phyloP scores from a whole-genome alignment of 2,797 vertebrate species.

The Sebastes variabilis region DNA sequence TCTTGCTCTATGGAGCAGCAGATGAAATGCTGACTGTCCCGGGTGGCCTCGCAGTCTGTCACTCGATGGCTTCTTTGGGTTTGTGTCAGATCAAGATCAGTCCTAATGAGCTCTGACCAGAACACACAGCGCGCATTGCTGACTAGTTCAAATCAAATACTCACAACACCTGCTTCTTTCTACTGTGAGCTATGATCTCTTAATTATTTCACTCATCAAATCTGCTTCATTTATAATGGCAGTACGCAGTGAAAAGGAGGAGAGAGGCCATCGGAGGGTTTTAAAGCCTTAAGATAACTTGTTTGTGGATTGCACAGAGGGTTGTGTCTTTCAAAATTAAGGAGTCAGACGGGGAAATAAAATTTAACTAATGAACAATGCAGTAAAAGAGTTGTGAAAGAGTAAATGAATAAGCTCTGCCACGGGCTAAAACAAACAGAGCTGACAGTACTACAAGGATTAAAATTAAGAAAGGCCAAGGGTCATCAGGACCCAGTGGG shows the following conservation, averaged over 20 bases:
- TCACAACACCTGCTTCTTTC: neutral
- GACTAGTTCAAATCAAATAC: slow-evolving; percentile 20
- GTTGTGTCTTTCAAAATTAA: slow-evolving; percentile 20
- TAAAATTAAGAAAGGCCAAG: neutral
- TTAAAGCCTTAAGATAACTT: slow-evolving; percentile 23
- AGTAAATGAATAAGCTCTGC: slow-evolving; percentile 22
- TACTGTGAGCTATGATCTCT: slow-evolving; percentile 29
- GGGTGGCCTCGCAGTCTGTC: neutral
- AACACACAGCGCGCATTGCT: neutral
- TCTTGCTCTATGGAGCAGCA: neutral
- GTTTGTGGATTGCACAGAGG: neutral
- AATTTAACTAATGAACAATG: slow-evolving; percentile 27
- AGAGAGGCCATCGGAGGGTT: slow-evolving; percentile 1
- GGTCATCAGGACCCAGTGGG: slow-evolving; percentile 4
- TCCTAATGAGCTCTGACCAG: slow-evolving; percentile 55
- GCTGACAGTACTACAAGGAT: neutral
- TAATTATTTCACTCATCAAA: slow-evolving; percentile 44
- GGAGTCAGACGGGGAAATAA: slow-evolving; percentile 10
- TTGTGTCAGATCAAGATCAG: slow-evolving; percentile 36
- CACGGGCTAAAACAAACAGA: slow-evolving; percentile 31
- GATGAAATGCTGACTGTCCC: slow-evolving; percentile 31
- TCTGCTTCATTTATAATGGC: slow-evolving; percentile 17
- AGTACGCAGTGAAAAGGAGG: slow-evolving; percentile 14
- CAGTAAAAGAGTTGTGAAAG: slow-evolving; percentile 1
- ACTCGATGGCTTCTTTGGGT: neutral